These are phyloP conservation scores for Pammene fasciana DNA, from an alignment of 2,888 invertebrate genomes.

Conservation along the genomic window DNA sequence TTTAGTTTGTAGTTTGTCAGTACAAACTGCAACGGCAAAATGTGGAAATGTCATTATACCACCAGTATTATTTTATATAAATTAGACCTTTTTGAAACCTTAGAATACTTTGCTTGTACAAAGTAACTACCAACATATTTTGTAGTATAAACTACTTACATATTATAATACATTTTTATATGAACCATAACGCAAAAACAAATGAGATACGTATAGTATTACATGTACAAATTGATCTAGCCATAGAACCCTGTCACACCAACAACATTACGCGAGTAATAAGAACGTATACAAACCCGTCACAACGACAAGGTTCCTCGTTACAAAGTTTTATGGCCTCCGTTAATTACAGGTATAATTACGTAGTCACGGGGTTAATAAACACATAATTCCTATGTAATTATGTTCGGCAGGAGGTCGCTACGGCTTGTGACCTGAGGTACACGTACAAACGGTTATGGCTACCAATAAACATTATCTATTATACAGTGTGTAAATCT, in stretches of 20 bases:
- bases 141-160: too few species aligned
- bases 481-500: too few species aligned
- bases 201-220: too few species aligned
- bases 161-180: too few species aligned
- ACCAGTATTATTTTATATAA: too few species aligned
- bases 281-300: not conserved
- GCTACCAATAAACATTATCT: not conserved
- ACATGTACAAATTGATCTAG: not conserved
- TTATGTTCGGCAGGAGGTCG: slow-evolving; percentile 30
- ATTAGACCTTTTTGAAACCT: too few species aligned
- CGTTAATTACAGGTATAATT: slow-evolving; percentile 18
- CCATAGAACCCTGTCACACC: not conserved
- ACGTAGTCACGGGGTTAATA: slow-evolving; percentile 16
- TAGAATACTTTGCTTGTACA: too few species aligned
- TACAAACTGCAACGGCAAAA: too few species aligned
- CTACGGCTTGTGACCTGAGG: slow-evolving; percentile 21
- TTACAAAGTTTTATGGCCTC: slow-evolving; percentile 10
- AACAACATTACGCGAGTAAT: slow-evolving; percentile 1
- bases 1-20: too few species aligned
- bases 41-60: too few species aligned
- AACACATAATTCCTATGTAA: slow-evolving; percentile 27
- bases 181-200: too few species aligned
- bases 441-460: not conserved
- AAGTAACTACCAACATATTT: too few species aligned
- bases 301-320: slow-evolving; percentile 2